These are phyloP conservation scores for Microcebus lehilahytsara DNA, from an alignment of 2,113 vertebrate species.

Conservation along the genomic window DNA sequence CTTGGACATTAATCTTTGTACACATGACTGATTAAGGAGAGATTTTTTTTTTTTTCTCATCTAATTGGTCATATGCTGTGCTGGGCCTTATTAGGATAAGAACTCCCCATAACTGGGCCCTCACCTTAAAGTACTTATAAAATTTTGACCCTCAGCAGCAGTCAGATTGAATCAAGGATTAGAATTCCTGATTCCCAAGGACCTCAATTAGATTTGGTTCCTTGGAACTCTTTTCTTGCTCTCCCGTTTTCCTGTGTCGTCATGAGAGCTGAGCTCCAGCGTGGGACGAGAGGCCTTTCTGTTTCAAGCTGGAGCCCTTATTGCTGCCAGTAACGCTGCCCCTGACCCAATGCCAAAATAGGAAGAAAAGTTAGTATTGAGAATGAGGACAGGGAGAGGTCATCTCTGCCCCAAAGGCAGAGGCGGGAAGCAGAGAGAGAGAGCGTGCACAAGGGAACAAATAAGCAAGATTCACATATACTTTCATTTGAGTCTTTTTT, in stretches of 20 bases:
- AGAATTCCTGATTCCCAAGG: conserved; percentile 1
- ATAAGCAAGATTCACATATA: neutral
- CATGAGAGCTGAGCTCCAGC: neutral
- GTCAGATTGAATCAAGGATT: conserved; percentile 50
- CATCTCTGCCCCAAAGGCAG: neutral
- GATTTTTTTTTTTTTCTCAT: neutral
- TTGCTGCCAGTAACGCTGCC: neutral
- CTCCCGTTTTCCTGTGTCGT: neutral
- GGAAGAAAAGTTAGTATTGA: neutral
- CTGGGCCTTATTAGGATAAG: neutral
- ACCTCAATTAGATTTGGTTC: neutral
- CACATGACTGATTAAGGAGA: neutral
- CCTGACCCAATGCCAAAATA: neutral
- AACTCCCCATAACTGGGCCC: neutral
- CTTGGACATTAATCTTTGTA: conserved; percentile 37
- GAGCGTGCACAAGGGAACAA: neutral
- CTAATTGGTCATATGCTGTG: conserved; percentile 30
- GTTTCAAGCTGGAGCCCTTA: neutral
- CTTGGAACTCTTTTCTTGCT: neutral
- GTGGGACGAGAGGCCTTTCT: neutral
- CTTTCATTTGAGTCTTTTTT: neutral
- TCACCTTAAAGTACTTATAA: conserved; percentile 20
- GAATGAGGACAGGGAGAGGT: neutral
- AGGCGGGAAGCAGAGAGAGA: no score
- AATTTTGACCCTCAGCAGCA: conserved; percentile 28